Base-by-base conservation (phyloP, 2,113 vertebrate genomes). In the Zapus hudsonius region DNA sequence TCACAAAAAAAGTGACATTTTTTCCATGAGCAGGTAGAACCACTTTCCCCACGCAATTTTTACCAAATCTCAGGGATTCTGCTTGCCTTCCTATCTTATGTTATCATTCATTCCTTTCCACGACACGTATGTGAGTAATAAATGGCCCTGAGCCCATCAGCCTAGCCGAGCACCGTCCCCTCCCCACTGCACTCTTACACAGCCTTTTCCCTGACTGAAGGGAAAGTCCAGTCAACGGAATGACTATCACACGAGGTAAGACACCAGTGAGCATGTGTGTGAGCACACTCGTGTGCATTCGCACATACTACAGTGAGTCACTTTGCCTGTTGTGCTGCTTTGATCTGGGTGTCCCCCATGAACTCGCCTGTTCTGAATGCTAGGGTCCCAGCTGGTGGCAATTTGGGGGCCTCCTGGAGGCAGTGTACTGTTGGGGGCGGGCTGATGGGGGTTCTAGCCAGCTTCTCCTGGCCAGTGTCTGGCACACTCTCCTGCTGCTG, bases 121-220 rank as follows among this genome's bases (percentile, higher is more conserved):
- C 36, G 38, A 66, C 59, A 33, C 20, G 63, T 10, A 1, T 36
- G 36, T 44, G 57, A 69, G 15, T 29, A 38, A 78, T 42, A 52
- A 2, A 57, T n/a, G 29, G n/a, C n/a, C n/a, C n/a, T n/a, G n/a
- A n/a, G n/a, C n/a, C n/a, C n/a, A n/a, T n/a, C n/a, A n/a, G n/a
- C n/a, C n/a, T n/a, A n/a, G n/a, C 38, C 23, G 20, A n/a, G 8
- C 36, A 31, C 0, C 0, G 6, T 0, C 17, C 64, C 20, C 79
- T 1, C 20, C 5, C 47, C 2, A 55, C 25, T 3, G 25, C 1
- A 12, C 66, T 11, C 33, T 17, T 72, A 31, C 73, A 47, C 0
- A 29, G 23, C 59, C 27, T 40, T 44, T 2, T 90, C 52, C 67
- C n/a, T 79, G n/a, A n/a, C n/a, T n/a, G n/a, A n/a, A n/a, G n/a